Conservation (phyloP, 2,797 vertebrate genomes). For the Hyperoplus immaculatus region DNA sequence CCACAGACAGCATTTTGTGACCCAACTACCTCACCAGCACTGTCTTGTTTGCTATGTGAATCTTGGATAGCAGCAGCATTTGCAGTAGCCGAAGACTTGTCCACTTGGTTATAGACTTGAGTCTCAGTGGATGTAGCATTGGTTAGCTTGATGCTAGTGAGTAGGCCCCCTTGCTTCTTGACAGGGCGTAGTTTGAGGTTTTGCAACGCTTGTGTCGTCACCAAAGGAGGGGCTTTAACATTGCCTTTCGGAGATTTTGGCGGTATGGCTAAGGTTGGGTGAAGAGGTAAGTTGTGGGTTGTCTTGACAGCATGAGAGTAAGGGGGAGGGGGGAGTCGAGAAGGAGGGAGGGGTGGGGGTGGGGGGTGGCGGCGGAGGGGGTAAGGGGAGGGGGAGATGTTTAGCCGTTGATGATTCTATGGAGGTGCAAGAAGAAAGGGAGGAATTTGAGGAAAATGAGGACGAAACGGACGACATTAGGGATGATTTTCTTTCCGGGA, state of each 20-base stretch:
- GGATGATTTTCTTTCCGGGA: conserved; percentile 95
- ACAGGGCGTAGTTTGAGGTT: conserved; percentile 89
- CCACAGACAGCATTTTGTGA: too few relatives aligned
- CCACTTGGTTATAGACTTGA: background rate
- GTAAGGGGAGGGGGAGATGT: conserved; percentile 57
- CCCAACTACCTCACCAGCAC: too few relatives aligned
- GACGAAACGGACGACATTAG: conserved; percentile 88
- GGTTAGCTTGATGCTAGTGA: background rate
- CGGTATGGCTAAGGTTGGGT: conserved; percentile 6
- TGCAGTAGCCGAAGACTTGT: background rate
- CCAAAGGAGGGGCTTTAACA: conserved; percentile 76
- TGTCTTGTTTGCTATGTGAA: background rate
- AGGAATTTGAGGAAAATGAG: conserved; percentile 90
- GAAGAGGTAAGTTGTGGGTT: background rate
- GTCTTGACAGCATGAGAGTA: conserved; percentile 55
- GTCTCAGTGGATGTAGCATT: background rate
- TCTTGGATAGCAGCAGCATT: too few relatives aligned
- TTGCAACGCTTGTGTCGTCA: conserved; percentile 90
- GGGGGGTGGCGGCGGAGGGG: conserved; percentile 53
- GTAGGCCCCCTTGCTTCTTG: conserved; percentile 71
- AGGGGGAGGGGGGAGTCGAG: conserved; percentile 57
- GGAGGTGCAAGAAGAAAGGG: conserved; percentile 86
- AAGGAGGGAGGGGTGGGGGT: conserved; percentile 29
- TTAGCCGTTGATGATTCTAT: conserved; percentile 83
- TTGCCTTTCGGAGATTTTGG: background rate